Evolutionary conservation across 2,888 invertebrate species (phyloP), one percentile per base, ranked within the genome.

Genomic region (Argyresthia albistria): DNA sequence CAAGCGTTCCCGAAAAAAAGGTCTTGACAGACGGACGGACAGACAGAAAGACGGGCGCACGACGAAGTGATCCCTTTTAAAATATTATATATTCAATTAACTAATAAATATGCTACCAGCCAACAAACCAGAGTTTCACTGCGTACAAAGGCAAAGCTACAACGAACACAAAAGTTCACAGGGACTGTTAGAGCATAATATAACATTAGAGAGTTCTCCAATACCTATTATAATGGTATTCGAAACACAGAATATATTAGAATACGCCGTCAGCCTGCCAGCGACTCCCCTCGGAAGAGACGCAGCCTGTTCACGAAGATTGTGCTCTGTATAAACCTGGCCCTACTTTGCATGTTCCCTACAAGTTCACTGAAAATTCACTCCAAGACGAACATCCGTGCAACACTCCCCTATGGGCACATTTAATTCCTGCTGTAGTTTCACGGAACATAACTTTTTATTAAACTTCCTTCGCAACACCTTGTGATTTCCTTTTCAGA

Each of bases 211-310:
- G 35, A 36, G 1, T 48, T 48, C 48, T 48, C 25, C 48, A 14
- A 36, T 48, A 48, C 15, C 48, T 83, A 84, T 84, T 84, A 80
- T 84, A 84, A 84, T 83, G 70, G 76, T 81, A 84, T 84, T 84
- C 81, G 76, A 77, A 83, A 82, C 80, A 81, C 67, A 69, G 84
- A 82, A 84, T 86, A 83, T 67, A 82, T 84, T 82, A 81, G 68
- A 42, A 47, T 66, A 64, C 62, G 67, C 62, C 16, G 47, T 35
- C 25, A 52, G 45, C 16, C 35, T 15, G 50, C 45, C 43, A 50
- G 43, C 35, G 43, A 4, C 25, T 25, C 25, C 25, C 25, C 25
- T 25, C 25, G 25, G 25, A 43, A 16, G 35, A 25, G 25, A n/a
- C 35, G 35, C 51, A 43, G 45, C 36, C 45, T 51, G 51, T 51